Conservation (phyloP, 1,140 invertebrate species). For the Bursaphelenchus mucronatus region DNA sequence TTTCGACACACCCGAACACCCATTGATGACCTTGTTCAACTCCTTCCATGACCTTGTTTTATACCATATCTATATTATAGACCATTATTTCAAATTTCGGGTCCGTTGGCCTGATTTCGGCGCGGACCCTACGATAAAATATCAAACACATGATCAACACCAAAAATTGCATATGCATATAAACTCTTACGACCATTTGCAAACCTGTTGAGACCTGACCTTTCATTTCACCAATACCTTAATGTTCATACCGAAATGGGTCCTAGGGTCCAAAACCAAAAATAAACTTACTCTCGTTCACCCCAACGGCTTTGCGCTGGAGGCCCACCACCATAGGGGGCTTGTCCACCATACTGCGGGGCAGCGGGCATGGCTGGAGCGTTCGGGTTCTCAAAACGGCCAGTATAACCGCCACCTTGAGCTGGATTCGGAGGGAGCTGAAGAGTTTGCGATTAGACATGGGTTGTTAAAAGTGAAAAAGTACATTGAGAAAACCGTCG, state of each 20-base stretch:
- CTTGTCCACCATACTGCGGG: neutral
- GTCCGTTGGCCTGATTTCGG: no score
- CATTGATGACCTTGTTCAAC: no score
- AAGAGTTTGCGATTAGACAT: neutral
- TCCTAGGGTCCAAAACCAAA: slow-evolving; percentile 1
- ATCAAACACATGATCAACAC: no score
- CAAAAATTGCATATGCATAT: no score
- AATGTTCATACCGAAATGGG: slow-evolving; percentile 1
- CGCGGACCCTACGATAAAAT: no score
- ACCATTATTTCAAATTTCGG: no score
- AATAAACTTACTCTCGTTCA: neutral
- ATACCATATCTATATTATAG: no score
- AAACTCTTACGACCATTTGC: no score
- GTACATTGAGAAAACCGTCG: no score
- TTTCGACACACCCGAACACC: no score
- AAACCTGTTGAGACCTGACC: neutral
- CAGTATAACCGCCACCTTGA: slow-evolving; percentile 6
- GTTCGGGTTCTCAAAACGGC: slow-evolving; percentile 3
- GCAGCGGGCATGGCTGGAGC: slow-evolving; percentile 8
- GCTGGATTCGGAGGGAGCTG: slow-evolving; percentile 8
- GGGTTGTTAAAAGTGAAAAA: no score
- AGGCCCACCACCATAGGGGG: neutral
- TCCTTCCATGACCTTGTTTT: no score
- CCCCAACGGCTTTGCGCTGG: neutral
- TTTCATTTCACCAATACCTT: neutral